Evolutionary conservation across 2,797 vertebrate species (phyloP).

Genomic region (Glossophaga mutica): DNA sequence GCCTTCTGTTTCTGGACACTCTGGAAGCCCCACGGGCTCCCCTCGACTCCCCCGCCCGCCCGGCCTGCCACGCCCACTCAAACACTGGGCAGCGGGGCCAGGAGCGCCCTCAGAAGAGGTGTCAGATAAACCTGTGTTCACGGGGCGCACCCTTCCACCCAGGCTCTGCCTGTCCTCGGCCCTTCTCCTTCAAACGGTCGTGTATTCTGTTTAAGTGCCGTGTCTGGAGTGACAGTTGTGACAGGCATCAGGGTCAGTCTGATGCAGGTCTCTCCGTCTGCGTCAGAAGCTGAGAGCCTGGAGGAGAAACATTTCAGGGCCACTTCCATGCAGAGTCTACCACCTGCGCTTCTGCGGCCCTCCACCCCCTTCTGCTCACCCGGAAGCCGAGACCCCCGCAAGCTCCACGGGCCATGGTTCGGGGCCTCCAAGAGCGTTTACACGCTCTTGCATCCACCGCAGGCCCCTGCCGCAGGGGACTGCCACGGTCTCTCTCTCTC

Average conservation of each 20-base stretch:
- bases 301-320: not conserved
- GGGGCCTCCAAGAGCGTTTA: accelerated
- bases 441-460: not conserved
- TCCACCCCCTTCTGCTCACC: not conserved
- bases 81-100: accelerated
- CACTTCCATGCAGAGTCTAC: not conserved
- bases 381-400: not conserved
- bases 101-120: not conserved
- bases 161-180: not conserved
- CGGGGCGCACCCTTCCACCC: accelerated
- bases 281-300: not conserved
- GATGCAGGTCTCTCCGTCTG: not conserved
- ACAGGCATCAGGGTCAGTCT: accelerated
- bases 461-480: not conserved
- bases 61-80: accelerated
- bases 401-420: not conserved
- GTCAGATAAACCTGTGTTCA: accelerated
- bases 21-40: not conserved
- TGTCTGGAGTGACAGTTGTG: accelerated
- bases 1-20: not conserved
- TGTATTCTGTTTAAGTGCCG: not conserved
- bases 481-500: accelerated
- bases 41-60: not conserved
- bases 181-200: not conserved
- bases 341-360: not conserved